A percentile compares a stretch with the other conserved stretches of the same genome.
phyloP scores from a whole-genome alignment of 2,113 vertebrate species.

The Salminus brasiliensis region DNA sequence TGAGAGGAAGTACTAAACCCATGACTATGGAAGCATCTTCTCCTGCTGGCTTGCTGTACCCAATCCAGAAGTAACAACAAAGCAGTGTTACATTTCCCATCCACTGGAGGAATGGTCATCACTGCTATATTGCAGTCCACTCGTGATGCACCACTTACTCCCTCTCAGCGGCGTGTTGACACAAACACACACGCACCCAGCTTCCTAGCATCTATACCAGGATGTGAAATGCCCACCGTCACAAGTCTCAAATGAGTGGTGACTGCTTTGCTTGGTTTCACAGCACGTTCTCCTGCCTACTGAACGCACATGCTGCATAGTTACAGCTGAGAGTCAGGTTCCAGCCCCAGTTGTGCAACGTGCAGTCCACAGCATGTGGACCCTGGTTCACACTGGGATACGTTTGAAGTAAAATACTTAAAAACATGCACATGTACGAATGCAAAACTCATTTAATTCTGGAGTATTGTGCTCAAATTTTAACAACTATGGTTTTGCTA shows the following conservation, averaged over 20 bases:
- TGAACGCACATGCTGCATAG: background rate
- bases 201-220: constrained; percentile 10
- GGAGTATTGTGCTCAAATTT: no score
- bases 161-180: background rate
- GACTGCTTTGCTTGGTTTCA: background rate
- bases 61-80: constrained; percentile 40
- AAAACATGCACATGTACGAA: no score
- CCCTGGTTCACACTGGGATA: no score
- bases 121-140: constrained; percentile 10
- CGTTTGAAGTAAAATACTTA: no score
- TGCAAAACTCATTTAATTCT: no score
- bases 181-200: background rate
- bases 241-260: constrained; percentile 4
- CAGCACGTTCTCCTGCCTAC: background rate
- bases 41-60: background rate
- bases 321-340: no score
- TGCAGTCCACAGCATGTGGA: no score
- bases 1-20: constrained; percentile 12
- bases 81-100: constrained; percentile 65
- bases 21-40: background rate
- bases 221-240: constrained; percentile 61
- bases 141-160: constrained; percentile 1
- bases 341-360: no score
- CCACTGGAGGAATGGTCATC: constrained; percentile 41
- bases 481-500: background rate